These are phyloP conservation scores for Lutjanus argentimaculatus DNA, from an alignment of 2,797 vertebrate genomes.

Conservation along the genomic window DNA sequence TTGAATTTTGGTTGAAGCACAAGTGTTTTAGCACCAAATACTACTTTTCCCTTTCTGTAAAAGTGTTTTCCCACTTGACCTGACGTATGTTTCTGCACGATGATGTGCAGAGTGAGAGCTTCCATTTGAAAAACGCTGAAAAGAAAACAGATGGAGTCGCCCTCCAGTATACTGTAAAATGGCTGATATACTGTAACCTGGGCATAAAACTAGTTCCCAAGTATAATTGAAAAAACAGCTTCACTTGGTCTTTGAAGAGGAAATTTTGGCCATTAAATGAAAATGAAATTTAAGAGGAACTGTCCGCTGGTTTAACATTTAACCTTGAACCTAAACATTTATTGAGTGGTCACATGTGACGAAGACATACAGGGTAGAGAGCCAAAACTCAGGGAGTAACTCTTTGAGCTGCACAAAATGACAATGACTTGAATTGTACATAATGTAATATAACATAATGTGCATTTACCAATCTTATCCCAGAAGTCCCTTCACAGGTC, in stretches of 20 bases:
- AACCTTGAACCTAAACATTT: background rate
- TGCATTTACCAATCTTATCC: background rate
- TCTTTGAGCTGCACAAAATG: background rate
- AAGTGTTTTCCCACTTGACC: too few species aligned
- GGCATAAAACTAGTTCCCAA: background rate
- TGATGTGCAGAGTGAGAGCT: too few species aligned
- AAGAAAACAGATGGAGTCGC: too few species aligned
- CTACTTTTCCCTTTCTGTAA: too few species aligned
- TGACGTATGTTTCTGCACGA: too few species aligned
- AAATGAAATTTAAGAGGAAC: background rate
- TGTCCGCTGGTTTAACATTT: background rate
- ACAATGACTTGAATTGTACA: background rate
- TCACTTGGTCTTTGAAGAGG: background rate
- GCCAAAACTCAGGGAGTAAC: slow-evolving; percentile 5
- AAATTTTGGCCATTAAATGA: background rate
- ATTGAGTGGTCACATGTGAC: background rate
- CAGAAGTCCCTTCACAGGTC: background rate
- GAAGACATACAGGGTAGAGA: background rate
- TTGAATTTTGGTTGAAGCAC: too few species aligned
- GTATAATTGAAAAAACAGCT: background rate
- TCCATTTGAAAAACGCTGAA: too few species aligned
- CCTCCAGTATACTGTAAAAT: background rate
- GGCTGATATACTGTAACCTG: background rate
- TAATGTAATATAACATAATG: background rate
- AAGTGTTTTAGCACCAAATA: too few species aligned